phyloP scores from a whole-genome alignment of 2,888 invertebrate species.

The Tyria jacobaeae region DNA sequence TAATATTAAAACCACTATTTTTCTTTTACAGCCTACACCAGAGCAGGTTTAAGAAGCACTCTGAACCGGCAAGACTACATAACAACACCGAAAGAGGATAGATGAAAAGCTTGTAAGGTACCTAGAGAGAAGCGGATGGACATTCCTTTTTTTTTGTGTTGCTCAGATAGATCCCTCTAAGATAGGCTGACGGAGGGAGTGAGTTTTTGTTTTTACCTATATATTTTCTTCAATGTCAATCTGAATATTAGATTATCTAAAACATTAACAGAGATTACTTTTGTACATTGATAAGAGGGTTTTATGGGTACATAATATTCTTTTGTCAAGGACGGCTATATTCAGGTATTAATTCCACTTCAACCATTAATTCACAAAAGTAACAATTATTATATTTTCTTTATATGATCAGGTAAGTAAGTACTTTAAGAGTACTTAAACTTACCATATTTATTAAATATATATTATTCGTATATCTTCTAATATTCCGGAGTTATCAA shows the following conservation, averaged over 20 bases:
- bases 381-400: too few relatives aligned
- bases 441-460: too few relatives aligned
- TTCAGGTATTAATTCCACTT: background rate
- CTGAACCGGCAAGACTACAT: background rate
- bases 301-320: background rate
- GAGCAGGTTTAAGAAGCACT: background rate
- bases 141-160: background rate
- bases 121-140: background rate
- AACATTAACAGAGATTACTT: constrained; percentile 8
- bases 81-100: background rate
- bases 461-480: too few relatives aligned
- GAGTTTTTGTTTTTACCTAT: background rate
- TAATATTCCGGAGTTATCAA: too few relatives aligned
- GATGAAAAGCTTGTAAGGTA: background rate
- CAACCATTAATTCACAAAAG: background rate
- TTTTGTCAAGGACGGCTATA: background rate
- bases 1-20: too few relatives aligned
- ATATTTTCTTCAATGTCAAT: background rate
- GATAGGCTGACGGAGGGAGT: too few relatives aligned
- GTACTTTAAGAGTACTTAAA: too few relatives aligned
- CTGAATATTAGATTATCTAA: background rate
- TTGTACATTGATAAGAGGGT: constrained; percentile 5
- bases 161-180: background rate
- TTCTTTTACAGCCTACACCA: background rate
- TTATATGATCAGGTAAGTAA: too few relatives aligned